Conservation (phyloP, 2,888 invertebrate species). For the Archaeoteleia sp. region DNA sequence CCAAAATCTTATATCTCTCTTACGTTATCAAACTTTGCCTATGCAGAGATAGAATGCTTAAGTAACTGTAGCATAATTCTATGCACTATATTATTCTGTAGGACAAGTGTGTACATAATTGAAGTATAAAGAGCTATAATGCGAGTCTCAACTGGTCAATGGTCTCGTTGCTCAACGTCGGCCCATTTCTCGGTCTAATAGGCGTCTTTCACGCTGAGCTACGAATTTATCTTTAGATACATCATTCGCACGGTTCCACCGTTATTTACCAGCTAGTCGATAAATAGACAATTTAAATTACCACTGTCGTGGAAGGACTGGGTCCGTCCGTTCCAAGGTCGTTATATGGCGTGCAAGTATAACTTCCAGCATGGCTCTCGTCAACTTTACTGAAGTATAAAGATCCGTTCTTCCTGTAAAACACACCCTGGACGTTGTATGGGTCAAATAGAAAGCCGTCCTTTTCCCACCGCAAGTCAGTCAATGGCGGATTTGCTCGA, state of each 20-base stretch:
- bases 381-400: constrained; percentile 89
- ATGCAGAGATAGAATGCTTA: constrained; percentile 34
- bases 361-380: constrained; percentile 89
- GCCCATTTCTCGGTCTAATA: constrained; percentile 19
- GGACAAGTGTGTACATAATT: constrained; percentile 53
- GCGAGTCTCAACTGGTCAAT: constrained; percentile 58
- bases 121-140: constrained; percentile 62
- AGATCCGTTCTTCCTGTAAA: constrained; percentile 89
- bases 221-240: constrained; percentile 18
- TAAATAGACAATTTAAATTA: constrained; percentile 51
- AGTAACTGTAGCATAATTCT: constrained; percentile 34
- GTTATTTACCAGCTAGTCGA: constrained; percentile 13
- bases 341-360: constrained; percentile 95
- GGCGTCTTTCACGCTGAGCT: constrained; percentile 20
- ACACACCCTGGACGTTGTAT: constrained; percentile 90
- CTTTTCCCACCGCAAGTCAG: constrained; percentile 94
- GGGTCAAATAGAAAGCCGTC: constrained; percentile 93
- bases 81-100: constrained; percentile 36
- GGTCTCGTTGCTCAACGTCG: constrained; percentile 54
- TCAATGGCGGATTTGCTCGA: constrained; percentile 92
- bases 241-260: background rate
- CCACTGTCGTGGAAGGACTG: constrained; percentile 88
- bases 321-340: constrained; percentile 90
- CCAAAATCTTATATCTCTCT: no score
- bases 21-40: no score